Percentiles rank a stretch among this genome's conserved stretches.
Conservation (phyloP, 2,888 invertebrate genomes). For the Ectobius pallidus region DNA sequence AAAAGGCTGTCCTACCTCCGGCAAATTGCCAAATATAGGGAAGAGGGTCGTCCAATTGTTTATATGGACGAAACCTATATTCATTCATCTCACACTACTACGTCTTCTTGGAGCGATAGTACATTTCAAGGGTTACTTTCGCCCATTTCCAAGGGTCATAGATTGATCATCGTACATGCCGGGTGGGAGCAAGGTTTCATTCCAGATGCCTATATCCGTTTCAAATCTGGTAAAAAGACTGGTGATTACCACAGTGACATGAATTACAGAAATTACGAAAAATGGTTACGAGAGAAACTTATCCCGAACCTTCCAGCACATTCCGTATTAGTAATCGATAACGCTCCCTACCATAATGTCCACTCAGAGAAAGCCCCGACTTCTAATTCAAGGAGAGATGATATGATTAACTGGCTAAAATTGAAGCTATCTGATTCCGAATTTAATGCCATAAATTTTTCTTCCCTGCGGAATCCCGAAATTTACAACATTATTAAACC, state of each 20-base stretch:
- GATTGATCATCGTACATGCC: neutral
- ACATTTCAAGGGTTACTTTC: no score
- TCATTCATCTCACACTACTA: no score
- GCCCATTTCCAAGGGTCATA: no score
- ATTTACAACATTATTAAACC: neutral
- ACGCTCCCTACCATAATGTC: neutral
- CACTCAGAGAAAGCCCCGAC: neutral
- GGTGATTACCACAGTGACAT: constrained; percentile 52
- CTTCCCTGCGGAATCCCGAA: neutral
- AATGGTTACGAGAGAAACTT: neutral
- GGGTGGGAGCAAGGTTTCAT: neutral
- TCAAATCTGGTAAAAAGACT: constrained; percentile 57
- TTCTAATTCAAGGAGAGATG: neutral
- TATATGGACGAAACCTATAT: no score
- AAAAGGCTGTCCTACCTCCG: neutral
- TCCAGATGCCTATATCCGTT: neutral
- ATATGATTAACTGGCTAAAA: neutral
- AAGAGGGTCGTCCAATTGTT: neutral
- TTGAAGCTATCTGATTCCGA: neutral
- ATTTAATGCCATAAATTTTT: neutral
- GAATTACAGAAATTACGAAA: neutral
- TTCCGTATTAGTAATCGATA: neutral
- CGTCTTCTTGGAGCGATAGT: no score
- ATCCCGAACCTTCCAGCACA: neutral
- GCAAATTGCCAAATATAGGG: neutral